Base-by-base conservation (phyloP, 2,797 vertebrate species). In the Pangasius mekongensis region DNA sequence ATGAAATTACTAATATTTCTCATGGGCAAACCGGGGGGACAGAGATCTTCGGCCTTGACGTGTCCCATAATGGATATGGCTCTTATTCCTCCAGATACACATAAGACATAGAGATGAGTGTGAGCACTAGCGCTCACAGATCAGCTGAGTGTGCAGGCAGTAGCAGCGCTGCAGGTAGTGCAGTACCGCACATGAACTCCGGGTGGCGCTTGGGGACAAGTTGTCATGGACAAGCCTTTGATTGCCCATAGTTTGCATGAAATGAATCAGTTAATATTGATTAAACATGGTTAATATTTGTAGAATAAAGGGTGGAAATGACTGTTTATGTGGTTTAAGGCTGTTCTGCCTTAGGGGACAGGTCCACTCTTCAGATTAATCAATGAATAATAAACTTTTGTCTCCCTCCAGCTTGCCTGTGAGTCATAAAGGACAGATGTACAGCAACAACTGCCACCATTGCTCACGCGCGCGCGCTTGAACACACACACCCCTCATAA, bases 161-260 rank as follows among this genome's bases (percentile, higher is more conserved):
- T 11, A 73, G 9, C 36, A 39, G 33, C 67, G 11, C 43, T 27
- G 43, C 0, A 43, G 43, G 43, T 20, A 24, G n/a, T 84, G 89
- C 56, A 86, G 69, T 91, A 1, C 36, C 33, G 82, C 0, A 81
- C 2, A 47, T 20, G 0, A 43, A 89, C 94, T 88, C 71, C 82
- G 89, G 90, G 76, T 87, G 93, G 78, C 88, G 13, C 0, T 77
- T 54, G 66, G 64, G 8, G 36, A 76, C 14, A 82, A 71, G 5
- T 43, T 66, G 11, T 67, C 14, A n/a, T 20, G n/a, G n/a, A n/a
- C n/a, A n/a, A 81, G 33, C 24, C 2, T 83, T 66, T 83, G 64
- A 3, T 24, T 49, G 22, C 1, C 5, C 39, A 64, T 30, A 49
- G 16, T 83, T 64, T 47, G 39, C 7, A 49, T 20, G 24, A 64